Evolutionary conservation across 2,888 invertebrate genomes (phyloP).

Genomic region (Andrena chrysosceles): DNA sequence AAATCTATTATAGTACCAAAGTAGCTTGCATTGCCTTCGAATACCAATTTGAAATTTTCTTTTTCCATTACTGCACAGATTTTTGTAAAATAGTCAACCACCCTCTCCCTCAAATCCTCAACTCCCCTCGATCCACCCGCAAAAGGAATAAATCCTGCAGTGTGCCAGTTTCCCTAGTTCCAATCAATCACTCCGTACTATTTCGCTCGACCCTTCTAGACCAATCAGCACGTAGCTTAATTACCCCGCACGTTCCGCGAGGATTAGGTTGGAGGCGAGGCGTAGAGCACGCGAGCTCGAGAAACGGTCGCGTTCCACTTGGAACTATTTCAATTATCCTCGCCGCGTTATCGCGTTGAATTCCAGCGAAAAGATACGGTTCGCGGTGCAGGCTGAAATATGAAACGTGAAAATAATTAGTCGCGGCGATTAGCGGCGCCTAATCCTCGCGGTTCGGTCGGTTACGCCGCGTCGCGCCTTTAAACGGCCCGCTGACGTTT

Average conservation of each 20-base stretch:
- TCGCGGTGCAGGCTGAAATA: slow-evolving; percentile 21
- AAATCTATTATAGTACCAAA: no score
- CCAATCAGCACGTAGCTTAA: slow-evolving; percentile 28
- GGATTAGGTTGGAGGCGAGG: neutral
- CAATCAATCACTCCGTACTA: slow-evolving; percentile 2
- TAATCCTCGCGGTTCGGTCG: neutral
- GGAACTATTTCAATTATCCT: slow-evolving; percentile 42
- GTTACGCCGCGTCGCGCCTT: neutral
- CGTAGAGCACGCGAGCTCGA: neutral
- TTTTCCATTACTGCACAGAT: no score
- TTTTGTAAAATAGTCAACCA: no score
- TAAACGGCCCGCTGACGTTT: slow-evolving; percentile 49
- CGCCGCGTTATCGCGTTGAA: slow-evolving; percentile 35
- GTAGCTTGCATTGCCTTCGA: no score
- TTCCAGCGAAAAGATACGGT: slow-evolving; percentile 34
- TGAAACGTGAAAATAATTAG: slow-evolving; percentile 52
- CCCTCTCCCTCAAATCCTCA: no score
- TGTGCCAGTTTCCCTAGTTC: neutral
- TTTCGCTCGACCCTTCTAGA: slow-evolving; percentile 4
- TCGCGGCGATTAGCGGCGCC: slow-evolving; percentile 29
- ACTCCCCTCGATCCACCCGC: no score
- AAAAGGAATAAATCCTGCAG: no score
- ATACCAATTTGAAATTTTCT: no score
- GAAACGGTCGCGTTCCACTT: slow-evolving; percentile 4
- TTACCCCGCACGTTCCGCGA: slow-evolving; percentile 5